Evolutionary conservation across 37 sponge, comb jelly and placozoan species (phyloP), one percentile per base, ranked within the genome.

Genomic region (Chondrilla cf. caribensis): DNA sequence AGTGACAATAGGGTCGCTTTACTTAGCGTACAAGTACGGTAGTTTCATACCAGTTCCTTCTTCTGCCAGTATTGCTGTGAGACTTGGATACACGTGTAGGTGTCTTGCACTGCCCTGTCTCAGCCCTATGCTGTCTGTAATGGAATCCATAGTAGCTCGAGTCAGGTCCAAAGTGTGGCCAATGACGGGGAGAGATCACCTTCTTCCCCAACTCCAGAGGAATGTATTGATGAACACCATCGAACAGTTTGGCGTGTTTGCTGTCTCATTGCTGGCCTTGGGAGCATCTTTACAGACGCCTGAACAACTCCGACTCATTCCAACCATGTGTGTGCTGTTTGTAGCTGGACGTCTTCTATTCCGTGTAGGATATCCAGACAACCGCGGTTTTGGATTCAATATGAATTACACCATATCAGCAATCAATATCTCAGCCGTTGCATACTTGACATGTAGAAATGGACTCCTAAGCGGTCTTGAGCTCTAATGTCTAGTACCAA

Each of bases 261-360:
- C 77, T 15, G 25, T 77, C 2, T 8, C 40, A 9, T 15, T 76
- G 15, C 54, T 87, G 18, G 60, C 79, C 0, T 67, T 84, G 0
- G 83, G 62, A 17, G 73, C 83, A 3, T 78, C 54, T 21, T 33
- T 81, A 24, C 82, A 87, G 17, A 68, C 79, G 5, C 33, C 85
- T 0, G 62, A 79, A 6, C 85, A 84, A 55, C 84, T 87, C 88
- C 84, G 81, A 77, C 26, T 87, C 11, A 82, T 91, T 58, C 88
- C 87, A 43, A 44, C 87, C 54, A 70, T 71, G 68, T 38, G 80
- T 15, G 7, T 75, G 0, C 51, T 29, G 0, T 90, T 83, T 32
- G 44, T 86, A 18, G 25, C 77, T 38, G 87, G 91, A 31, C 80
- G 91, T 0, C 28, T 91, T 3, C 43, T 82, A 54, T 91, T 91